Evolutionary conservation across 2,113 vertebrate genomes (phyloP).

Genomic region (Octodon degus): DNA sequence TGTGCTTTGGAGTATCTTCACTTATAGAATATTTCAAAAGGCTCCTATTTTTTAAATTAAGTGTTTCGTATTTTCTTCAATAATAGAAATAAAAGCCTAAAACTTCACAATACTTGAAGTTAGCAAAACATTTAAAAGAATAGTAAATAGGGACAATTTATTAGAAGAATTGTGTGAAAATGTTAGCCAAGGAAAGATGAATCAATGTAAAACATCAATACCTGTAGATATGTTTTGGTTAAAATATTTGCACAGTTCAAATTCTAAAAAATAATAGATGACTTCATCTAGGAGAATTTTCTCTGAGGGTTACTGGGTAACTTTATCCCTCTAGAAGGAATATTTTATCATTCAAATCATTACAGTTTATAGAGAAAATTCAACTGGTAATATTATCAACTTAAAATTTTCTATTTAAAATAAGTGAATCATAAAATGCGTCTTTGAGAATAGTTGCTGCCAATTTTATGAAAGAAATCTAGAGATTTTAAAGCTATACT

Average conservation of each 20-base stretch:
- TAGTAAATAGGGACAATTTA: not conserved
- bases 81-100: conserved; percentile 25
- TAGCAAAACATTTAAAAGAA: conserved; percentile 11
- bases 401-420: conserved; percentile 44
- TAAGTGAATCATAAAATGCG: not conserved
- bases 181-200: conserved; percentile 6
- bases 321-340: not conserved
- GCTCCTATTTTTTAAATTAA: not conserved
- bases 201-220: conserved; percentile 39
- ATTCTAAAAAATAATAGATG: conserved; percentile 47
- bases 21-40: not conserved
- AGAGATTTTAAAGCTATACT: not conserved
- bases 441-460: not conserved
- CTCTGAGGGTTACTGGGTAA: not conserved
- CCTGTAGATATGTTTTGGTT: conserved; percentile 9
- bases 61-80: not conserved
- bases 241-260: conserved; percentile 30
- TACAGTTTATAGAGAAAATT: not conserved
- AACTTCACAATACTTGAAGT: not conserved
- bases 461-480: not conserved
- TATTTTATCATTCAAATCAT: conserved; percentile 47
- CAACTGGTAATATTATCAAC: not conserved
- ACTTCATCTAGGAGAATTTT: not conserved
- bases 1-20: not conserved
- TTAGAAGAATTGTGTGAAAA: conserved; percentile 9